Base-by-base conservation (phyloP, 2,113 vertebrate species). In the Formicarius rufipectus region DNA sequence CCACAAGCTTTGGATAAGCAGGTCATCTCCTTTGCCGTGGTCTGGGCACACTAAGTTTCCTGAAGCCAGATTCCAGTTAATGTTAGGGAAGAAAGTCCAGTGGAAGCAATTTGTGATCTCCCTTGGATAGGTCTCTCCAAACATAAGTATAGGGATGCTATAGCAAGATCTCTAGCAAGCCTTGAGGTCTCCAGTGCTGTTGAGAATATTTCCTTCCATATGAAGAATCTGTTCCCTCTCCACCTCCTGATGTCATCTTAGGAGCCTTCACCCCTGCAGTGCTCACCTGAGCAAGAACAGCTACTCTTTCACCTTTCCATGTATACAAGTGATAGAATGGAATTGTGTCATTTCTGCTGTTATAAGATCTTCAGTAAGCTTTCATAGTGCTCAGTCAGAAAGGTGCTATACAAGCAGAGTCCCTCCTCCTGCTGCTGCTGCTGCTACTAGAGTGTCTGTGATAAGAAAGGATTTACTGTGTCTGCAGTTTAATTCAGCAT, bases 381-480 rank as follows among this genome's bases (percentile, higher is more conserved):
- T 66, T 71, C 31, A 28, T 50, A 79, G 20, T 40, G 37, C 59
- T 74, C 21, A 62, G 55, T 20, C 71, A 85, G 47, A 82, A 83
- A 60, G 44, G 27, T 66, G 63, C 75, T 58, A 1, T 62, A 40
- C 40, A 76, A 92, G 37, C 3, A 1, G 35, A 31, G 25, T 31
- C 19, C 39, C 25, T 86, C 39, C 25, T 86, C 6, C 77, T 39
- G 20, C 80, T 71, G 31, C 73, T 67, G 37, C 85, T 69, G 35
- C 87, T 85, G 52, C 89, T 68, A 5, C 24, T 68, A 4, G 53
- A 66, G 33, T 17, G 21, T 67, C 68, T 88, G 53, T 39, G 53
- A 66, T 67, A 77, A 89, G 73, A 78, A 95, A 76, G 45, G 84
- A 83, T 89, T 87, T 73, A 76, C 64, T 56, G 42, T 50, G 42